Conservation (phyloP, 2,888 invertebrate genomes). For the Rhagonycha fulva region DNA sequence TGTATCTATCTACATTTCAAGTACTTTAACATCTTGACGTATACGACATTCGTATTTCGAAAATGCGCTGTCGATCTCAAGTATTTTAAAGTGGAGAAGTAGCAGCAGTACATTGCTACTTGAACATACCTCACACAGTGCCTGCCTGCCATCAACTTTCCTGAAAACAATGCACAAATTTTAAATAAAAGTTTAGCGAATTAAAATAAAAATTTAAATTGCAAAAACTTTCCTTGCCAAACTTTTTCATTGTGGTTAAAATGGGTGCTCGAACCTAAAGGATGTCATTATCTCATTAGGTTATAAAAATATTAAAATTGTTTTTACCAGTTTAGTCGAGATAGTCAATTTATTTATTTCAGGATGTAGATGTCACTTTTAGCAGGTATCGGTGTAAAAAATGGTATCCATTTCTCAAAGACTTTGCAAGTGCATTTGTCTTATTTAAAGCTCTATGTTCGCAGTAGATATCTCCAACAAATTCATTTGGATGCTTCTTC, state of each 20-base stretch:
- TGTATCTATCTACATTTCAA: neutral
- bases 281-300: neutral
- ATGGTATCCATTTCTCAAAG: constrained; percentile 25
- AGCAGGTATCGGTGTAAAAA: constrained; percentile 17
- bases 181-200: neutral
- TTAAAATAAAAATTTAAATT: neutral
- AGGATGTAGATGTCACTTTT: constrained; percentile 8
- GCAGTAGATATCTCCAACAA: constrained; percentile 15
- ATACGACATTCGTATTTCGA: constrained; percentile 20
- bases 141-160: neutral
- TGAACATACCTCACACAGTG: neutral
- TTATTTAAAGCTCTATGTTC: constrained; percentile 23
- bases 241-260: neutral
- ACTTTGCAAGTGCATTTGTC: constrained; percentile 19
- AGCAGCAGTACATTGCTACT: constrained; percentile 9
- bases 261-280: neutral
- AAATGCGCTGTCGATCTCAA: constrained; percentile 12
- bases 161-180: neutral
- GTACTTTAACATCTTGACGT: constrained; percentile 9
- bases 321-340: neutral
- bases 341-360: constrained; percentile 15
- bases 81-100: neutral
- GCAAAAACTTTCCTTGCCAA: neutral
- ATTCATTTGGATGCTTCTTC: constrained; percentile 18
- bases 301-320: neutral